Conservation (phyloP, 2,888 invertebrate species). For the Agrochola macilenta region DNA sequence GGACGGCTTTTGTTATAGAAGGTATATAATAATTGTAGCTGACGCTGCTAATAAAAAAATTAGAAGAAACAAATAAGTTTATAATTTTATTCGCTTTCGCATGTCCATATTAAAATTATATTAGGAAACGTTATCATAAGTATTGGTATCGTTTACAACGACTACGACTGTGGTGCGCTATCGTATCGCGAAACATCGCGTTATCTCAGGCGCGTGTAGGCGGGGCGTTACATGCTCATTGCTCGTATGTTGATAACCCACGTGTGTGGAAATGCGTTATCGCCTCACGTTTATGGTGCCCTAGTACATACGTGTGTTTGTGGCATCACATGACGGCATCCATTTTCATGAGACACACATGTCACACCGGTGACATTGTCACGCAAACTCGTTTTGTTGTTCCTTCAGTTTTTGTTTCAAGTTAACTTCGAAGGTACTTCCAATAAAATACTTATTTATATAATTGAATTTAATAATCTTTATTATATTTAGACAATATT, state of each 20-base stretch:
- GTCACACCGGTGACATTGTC: slow-evolving; percentile 62
- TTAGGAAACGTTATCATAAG: not conserved
- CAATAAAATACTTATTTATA: not conserved
- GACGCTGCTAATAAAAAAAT: too few relatives aligned
- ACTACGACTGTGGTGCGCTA: slow-evolving; percentile 16
- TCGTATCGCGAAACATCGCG: slow-evolving; percentile 36
- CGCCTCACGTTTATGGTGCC: slow-evolving; percentile 71
- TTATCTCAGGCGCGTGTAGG: slow-evolving; percentile 48
- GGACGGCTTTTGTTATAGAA: not conserved
- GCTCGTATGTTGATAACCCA: slow-evolving; percentile 57
- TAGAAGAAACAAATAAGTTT: not conserved
- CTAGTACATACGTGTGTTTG: slow-evolving; percentile 80
- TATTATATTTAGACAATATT: not conserved
- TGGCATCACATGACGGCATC: slow-evolving; percentile 81
- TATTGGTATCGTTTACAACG: not conserved
- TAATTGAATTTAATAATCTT: not conserved
- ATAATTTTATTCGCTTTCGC: not conserved
- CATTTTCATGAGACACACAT: slow-evolving; percentile 74
- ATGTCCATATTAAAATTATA: not conserved
- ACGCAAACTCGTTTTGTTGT: slow-evolving; percentile 55
- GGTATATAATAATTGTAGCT: not conserved
- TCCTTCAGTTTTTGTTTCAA: slow-evolving; percentile 18
- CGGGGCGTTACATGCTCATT: slow-evolving; percentile 45
- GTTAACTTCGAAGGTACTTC: too few relatives aligned
- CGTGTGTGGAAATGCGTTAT: slow-evolving; percentile 62